These are phyloP conservation scores for Gymnocephalus cernua DNA, from an alignment of 2,113 vertebrate species.

Conservation along the genomic window DNA sequence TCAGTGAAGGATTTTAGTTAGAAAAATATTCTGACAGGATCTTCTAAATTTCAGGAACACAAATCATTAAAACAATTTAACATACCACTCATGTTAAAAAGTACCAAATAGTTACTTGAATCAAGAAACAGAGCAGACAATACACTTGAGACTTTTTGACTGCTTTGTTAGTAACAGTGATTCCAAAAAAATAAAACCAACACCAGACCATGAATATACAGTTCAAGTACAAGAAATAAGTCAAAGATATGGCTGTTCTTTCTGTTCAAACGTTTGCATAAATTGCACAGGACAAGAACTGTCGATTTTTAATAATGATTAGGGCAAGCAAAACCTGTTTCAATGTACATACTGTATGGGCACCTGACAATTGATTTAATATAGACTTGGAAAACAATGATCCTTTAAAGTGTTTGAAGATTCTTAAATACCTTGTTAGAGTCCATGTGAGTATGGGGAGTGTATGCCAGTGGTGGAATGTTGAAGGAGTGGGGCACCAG, in stretches of 20 bases:
- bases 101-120: neutral
- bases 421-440: slow-evolving; percentile 84
- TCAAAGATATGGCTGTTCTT: neutral
- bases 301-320: neutral
- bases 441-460: slow-evolving; percentile 92
- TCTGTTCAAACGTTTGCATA: neutral
- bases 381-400: neutral
- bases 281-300: neutral
- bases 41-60: neutral
- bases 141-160: neutral
- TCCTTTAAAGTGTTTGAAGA: neutral
- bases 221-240: neutral
- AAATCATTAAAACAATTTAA: slow-evolving; percentile 9
- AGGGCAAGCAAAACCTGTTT: no score
- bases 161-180: neutral
- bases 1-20: slow-evolving; percentile 4
- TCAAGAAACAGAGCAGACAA: neutral
- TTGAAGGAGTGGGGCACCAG: slow-evolving; percentile 95
- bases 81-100: neutral
- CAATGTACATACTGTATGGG: no score
- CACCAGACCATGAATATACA: neutral
- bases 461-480: slow-evolving; percentile 93
- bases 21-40: neutral
- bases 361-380: neutral
- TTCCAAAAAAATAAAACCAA: neutral